Conservation (phyloP, 64 coral and sea anemone genomes). For the Actinia equina region DNA sequence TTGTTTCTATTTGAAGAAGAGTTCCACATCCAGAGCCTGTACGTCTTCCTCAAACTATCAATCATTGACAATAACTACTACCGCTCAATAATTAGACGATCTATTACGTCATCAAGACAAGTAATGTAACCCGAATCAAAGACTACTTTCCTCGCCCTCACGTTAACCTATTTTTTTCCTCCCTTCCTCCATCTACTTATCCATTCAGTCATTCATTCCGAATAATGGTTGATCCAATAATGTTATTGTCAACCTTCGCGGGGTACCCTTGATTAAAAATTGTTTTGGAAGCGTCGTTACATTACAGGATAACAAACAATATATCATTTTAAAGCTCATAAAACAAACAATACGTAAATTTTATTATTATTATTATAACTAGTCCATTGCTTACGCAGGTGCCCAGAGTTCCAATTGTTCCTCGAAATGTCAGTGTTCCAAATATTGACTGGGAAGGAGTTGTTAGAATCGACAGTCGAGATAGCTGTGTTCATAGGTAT, state of each 20-base stretch:
- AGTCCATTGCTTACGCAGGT: background rate
- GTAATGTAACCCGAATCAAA: background rate
- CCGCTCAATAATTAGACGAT: background rate
- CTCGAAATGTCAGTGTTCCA: background rate
- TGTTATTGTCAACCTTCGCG: too few species aligned
- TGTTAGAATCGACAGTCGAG: background rate
- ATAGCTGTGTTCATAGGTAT: constrained; percentile 8
- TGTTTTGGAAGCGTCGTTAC: too few species aligned
- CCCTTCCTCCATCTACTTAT: background rate
- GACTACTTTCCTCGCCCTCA: too few species aligned
- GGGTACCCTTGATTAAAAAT: too few species aligned
- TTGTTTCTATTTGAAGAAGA: background rate
- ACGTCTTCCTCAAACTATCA: background rate
- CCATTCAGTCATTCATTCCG: too few species aligned
- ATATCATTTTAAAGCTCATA: too few species aligned
- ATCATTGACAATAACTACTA: background rate
- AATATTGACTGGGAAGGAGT: background rate
- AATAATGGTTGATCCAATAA: too few species aligned
- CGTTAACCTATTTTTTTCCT: background rate
- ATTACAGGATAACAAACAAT: too few species aligned
- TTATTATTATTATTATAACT: background rate
- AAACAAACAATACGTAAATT: too few species aligned
- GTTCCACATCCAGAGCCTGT: background rate
- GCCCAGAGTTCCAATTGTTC: background rate
- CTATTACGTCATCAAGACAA: background rate